Evolutionary conservation across 2,797 vertebrate species (phyloP).

Genomic region (Cynodonichthys magdalenae): DNA sequence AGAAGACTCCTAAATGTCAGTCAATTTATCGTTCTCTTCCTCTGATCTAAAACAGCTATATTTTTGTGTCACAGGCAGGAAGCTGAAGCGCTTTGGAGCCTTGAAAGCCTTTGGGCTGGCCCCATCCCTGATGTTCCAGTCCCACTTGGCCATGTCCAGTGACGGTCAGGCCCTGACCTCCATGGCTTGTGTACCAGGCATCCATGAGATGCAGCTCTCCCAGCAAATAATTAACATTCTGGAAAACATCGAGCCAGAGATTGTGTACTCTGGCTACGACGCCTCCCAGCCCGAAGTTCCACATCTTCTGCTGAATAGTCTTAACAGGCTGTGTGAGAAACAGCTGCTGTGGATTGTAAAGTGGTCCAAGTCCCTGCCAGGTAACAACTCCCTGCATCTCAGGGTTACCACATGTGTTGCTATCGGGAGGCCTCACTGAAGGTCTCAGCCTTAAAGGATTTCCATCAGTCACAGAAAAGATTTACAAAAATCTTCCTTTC

Average conservation of each 20-base stretch:
- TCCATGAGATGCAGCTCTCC: constrained; percentile 86
- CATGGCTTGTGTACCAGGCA: constrained; percentile 83
- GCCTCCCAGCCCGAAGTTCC: constrained; percentile 86
- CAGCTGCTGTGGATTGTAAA: constrained; percentile 96
- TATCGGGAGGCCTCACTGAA: constrained; percentile 30
- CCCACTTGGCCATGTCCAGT: constrained; percentile 65
- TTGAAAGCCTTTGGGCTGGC: constrained; percentile 86
- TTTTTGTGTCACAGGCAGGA: constrained; percentile 84
- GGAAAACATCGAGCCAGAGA: constrained; percentile 93
- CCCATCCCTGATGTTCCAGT: constrained; percentile 80
- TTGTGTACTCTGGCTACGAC: constrained; percentile 90
- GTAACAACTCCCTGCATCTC: constrained; percentile 76
- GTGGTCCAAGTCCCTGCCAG: constrained; percentile 98
- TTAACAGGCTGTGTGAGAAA: constrained; percentile 93
- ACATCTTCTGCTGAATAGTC: constrained; percentile 90
- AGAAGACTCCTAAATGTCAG: not conserved
- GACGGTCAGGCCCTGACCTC: constrained; percentile 79
- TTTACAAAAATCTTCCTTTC: not conserved
- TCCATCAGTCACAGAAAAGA: not conserved
- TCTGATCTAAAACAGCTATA: constrained; percentile 35
- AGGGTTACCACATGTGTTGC: constrained; percentile 39
- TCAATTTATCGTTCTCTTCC: not conserved
- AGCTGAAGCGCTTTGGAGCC: constrained; percentile 93
- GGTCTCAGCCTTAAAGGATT: constrained; percentile 27
- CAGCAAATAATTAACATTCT: constrained; percentile 89